These are phyloP conservation scores for Yponomeuta plumbellus DNA, from an alignment of 2,888 invertebrate genomes.

Conservation along the genomic window DNA sequence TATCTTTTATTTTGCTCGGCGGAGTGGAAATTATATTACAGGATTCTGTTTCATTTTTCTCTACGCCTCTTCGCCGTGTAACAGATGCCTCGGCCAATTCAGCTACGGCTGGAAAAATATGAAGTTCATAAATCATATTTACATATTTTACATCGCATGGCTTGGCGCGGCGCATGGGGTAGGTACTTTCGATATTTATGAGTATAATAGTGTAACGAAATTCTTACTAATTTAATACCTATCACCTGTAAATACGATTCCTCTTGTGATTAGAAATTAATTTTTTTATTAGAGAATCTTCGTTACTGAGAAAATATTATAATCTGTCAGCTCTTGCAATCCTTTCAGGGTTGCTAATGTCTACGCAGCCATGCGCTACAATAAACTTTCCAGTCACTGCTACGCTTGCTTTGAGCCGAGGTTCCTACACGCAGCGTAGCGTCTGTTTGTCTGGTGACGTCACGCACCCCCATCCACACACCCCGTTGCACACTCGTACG, in stretches of 20 bases:
- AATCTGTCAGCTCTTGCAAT: too few relatives aligned
- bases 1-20: conserved; percentile 22
- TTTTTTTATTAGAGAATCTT: too few relatives aligned
- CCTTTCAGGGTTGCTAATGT: too few relatives aligned
- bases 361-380: too few relatives aligned
- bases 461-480: background rate
- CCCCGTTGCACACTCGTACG: background rate
- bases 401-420: background rate
- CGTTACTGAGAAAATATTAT: too few relatives aligned
- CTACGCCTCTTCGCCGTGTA: background rate
- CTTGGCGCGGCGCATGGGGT: background rate
- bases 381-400: too few relatives aligned
- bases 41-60: conserved; percentile 6
- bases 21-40: conserved; percentile 1
- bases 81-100: background rate
- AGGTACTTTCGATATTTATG: too few relatives aligned
- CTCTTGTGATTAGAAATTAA: too few relatives aligned
- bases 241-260: too few relatives aligned
- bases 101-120: background rate
- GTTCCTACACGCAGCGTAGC: background rate
- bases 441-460: background rate
- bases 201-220: too few relatives aligned
- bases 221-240: too few relatives aligned
- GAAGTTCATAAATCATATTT: background rate
- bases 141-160: background rate